Evolutionary conservation across 1,140 invertebrate species (phyloP), one percentile per base, ranked within the genome.

Genomic region (Pseudomyrmex sp.): DNA sequence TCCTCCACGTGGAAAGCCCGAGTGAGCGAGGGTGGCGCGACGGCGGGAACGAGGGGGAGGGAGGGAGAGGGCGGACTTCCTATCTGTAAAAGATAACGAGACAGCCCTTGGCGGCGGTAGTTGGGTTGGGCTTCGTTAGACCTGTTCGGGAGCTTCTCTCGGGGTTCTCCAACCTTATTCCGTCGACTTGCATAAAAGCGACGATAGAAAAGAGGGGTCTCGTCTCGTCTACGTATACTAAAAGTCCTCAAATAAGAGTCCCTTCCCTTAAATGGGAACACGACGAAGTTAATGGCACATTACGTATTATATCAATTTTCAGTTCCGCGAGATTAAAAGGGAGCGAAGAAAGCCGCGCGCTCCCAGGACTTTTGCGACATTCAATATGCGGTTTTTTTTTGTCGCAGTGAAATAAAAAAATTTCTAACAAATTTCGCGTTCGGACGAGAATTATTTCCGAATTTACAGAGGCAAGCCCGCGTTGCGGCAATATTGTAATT

Each of bases 51-150:
- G 59, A 82, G 69, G 50, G 56, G 18, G 18, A 18, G 18, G 18
- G 18, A 0, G 54, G 61, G 74, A 65, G 77, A 76, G 84, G 82
- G 70, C 70, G 63, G 63, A 75, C 72, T 86, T 84, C 85, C 91
- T 90, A 91, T 91, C 89, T 87, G 86, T 85, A 82, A 88, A 85
- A 91, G 90, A 91, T 91, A 91, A 91, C 90, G 90, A 90, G 91
- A 90, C 91, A 91, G 85, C 84, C 85, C 89, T 90, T 82, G 77
- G 85, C 89, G 86, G 85, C 73, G 74, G 85, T 83, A 83, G 86
- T 83, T 87, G 87, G 88, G 88, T 89, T 90, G 89, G 85, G 87
- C 87, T 88, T 88, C 88, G 88, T 88, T 90, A 83, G 84, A 90
- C 73, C 72, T 65, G 76, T 58, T 79, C 76, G 63, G 35, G 74